Base-by-base conservation (phyloP, 2,888 invertebrate species). In the Drosophila barbarae region DNA sequence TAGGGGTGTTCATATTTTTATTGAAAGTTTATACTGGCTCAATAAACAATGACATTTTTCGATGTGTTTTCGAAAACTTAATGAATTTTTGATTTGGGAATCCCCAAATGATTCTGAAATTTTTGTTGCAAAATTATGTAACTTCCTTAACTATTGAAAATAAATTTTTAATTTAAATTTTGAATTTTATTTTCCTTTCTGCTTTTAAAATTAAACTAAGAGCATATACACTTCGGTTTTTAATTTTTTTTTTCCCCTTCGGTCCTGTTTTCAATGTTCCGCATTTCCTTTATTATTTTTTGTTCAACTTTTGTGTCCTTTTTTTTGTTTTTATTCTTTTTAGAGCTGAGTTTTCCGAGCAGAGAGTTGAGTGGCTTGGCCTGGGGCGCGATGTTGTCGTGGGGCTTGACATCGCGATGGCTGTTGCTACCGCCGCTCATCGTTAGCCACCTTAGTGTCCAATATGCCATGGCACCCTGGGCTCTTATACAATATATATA, bases 301-400 rank as follows among this genome's bases (percentile, higher is more conserved):
- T 49, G 26, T 47, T 32, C 21, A 36, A 26, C 30, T 41, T 64
- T 21, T 49, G 26, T 54, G 32, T 60, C 34, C 32, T 32, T 42
- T 64, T 30, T 18, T 53, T 64, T 30, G 41, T 34, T 42, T 61
- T 35, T 41, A 10, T 44, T 9, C 53, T 23, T 56, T 56, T 60
- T 32, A 18, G 32, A 26, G 44, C 51, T 34, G 36, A 32, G 21
- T 32, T 13, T 13, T 32, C 46, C 21, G 13, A 18, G 30, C 46
- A 30, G 46, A 2, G 46, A 35, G 64, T 65, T 65, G 66, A 59
- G 77, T 49, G 54, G 53, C 65, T 71, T 64, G 60, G 57, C 76
- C 70, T 32, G 58, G 72, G 80, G 83, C 77, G 59, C 74, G 70
- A 79, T 72, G 83, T 72, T 82, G 77, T 79, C 77, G 77, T 63